Evolutionary conservation across 2,888 invertebrate species (phyloP).

Genomic region (Tetramorium bicarinatum): DNA sequence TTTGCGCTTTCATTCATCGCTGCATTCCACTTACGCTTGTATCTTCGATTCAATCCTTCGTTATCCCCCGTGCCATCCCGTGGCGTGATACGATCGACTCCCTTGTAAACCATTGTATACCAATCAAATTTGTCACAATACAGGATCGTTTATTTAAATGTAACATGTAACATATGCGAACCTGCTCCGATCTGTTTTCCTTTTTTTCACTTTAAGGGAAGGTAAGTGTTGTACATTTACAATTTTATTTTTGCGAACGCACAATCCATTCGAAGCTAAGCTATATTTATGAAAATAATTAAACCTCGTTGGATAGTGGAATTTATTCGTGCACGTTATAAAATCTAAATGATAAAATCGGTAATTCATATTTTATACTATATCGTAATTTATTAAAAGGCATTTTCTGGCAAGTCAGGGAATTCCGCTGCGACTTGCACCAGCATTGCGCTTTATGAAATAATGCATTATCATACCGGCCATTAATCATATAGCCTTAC

Average conservation of each 20-base stretch:
- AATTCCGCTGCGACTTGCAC: constrained; percentile 14
- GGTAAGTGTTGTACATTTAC: constrained; percentile 37
- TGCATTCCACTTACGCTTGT: constrained; percentile 74
- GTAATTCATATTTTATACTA: constrained; percentile 10
- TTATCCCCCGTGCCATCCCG: constrained; percentile 74
- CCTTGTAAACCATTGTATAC: constrained; percentile 79
- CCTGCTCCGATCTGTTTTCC: neutral
- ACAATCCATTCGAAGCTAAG: neutral
- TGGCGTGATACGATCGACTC: constrained; percentile 76
- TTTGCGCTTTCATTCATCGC: constrained; percentile 74
- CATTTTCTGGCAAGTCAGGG: constrained; percentile 20
- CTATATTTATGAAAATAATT: neutral
- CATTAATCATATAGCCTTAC: constrained; percentile 43
- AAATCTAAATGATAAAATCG: constrained; percentile 1
- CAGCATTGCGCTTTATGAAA: constrained; percentile 20
- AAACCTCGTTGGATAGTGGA: neutral
- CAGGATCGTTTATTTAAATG: constrained; percentile 84
- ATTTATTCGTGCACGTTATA: neutral
- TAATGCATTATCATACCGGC: constrained; percentile 39
- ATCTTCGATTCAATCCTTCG: constrained; percentile 77
- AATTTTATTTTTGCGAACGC: neutral
- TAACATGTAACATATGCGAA: constrained; percentile 56
- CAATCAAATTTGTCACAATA: constrained; percentile 85
- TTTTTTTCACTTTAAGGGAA: constrained; percentile 19
- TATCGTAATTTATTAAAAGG: constrained; percentile 31